Evolutionary conservation across 1,140 invertebrate genomes (phyloP), one percentile per base, ranked within the genome.

Genomic region (Drosophila repleta): DNA sequence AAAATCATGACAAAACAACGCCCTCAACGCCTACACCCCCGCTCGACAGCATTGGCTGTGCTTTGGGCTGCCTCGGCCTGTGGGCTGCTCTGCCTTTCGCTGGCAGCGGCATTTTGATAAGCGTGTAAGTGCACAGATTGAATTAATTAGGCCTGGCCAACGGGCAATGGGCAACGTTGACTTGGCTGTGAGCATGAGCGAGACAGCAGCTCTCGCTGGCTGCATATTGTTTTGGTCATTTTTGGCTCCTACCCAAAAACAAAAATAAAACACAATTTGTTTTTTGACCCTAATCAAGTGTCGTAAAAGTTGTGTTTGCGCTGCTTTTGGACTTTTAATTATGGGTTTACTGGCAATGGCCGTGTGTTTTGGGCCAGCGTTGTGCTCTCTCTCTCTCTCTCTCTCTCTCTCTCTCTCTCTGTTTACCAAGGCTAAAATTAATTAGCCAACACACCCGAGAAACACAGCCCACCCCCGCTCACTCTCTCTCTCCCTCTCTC

Each of bases 121-220:
- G 85, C 85, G 78, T 90, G 85, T 90, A 90, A 90, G 85, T 90
- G 85, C 85, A 90, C 87, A 82, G 85, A 90, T 90, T 90, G 85
- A 90, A 90, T 90, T 90, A 90, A 90, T 90, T 85, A 90, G 67
- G 53, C 39, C 61, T 20, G 24, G 32, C 45, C 21, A 49, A 52
- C 37, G 13, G 35, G 51, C 48, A 51, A 53, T n/a, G 17, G 49
- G 15, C 26, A 39, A 52, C 24, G 29, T 21, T 8, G 41, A 15
- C 0, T 48, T 41, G 11, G 35, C n/a, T 60, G 63, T 45, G 70
- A n/a, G n/a, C n/a, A n/a, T 45, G 71, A 74, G 52, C 37, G 64
- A 69, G 71, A 70, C 39, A 70, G 72, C 53, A 57, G 56, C 51
- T 73, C 43, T 67, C 29, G 35, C 13, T 46, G 45, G 18, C 11